Percentiles rank a stretch among this genome's conserved stretches.
Conservation (phyloP, 1,140 invertebrate genomes). For the Himalopsyche phryganea region DNA sequence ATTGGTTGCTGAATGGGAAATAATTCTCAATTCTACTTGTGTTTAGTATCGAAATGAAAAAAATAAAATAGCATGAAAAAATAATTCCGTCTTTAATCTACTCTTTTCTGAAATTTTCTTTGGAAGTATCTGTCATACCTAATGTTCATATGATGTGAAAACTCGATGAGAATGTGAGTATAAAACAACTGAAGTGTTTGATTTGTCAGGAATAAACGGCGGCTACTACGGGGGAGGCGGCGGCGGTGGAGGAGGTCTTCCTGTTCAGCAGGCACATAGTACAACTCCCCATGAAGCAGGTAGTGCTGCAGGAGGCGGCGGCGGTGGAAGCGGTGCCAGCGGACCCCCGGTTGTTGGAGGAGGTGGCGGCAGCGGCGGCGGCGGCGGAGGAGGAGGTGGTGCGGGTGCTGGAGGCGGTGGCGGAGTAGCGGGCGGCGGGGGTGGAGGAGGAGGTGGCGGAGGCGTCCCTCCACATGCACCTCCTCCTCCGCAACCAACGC, state of each 20-base stretch:
- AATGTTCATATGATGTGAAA: too few species aligned
- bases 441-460: slow-evolving; percentile 57
- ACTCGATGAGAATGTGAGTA: too few species aligned
- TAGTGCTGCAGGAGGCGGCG: slow-evolving; percentile 57
- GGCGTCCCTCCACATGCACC: slow-evolving; percentile 46
- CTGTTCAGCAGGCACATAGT: slow-evolving; percentile 71
- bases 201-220: slow-evolving; percentile 28
- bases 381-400: slow-evolving; percentile 54
- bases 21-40: too few species aligned
- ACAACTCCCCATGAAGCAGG: slow-evolving; percentile 69
- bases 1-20: too few species aligned
- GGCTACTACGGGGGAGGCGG: slow-evolving; percentile 62
- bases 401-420: slow-evolving; percentile 57
- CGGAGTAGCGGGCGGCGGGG: slow-evolving; percentile 57
- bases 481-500: slow-evolving; percentile 45
- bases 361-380: slow-evolving; percentile 54
- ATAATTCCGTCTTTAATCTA: too few species aligned
- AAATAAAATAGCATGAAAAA: too few species aligned
- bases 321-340: slow-evolving; percentile 41
- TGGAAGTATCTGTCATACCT: too few species aligned
- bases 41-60: too few species aligned
- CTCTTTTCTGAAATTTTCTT: too few species aligned
- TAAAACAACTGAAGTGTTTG: slow-evolving; percentile 1
- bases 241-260: slow-evolving; percentile 67
- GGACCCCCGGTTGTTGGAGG: slow-evolving; percentile 45